Evolutionary conservation across 2,888 invertebrate species (phyloP), one percentile per base, ranked within the genome.

Genomic region (Bombylius major): DNA sequence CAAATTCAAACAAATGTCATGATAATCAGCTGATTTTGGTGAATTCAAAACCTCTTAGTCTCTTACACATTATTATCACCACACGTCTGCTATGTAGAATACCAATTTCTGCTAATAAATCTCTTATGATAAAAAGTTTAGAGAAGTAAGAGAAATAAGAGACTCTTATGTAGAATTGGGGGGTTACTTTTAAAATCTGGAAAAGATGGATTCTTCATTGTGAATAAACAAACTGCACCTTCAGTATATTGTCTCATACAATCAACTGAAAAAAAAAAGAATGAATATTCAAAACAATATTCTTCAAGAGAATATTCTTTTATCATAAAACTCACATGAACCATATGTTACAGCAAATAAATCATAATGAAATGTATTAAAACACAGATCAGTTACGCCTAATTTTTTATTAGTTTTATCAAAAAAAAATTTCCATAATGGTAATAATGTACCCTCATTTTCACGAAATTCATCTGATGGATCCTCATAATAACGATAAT

Each of bases 401-500:
- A 91, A 84, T 64, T 83, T 87, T 63, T 88, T 86, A 23, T 23
- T 23, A 60, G 89, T 87, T 63, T 87, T 87, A 45, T 93, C 91
- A 66, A 85, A 90, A 57, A 80, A 80, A 67, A 93, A 93, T 73
- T 89, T 92, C 97, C 97, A 97, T 4, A 97, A 76, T 0, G 97
- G 97, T 54, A 97, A 75, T 44, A 97, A 71, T 0, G 95, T 95
- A 8, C 97, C 97, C 76, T 93, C 90, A 52, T 88, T 87, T 52
- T 92, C 91, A 53, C 93, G 83, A 71, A 84, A 96, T 71, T 96
- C 95, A 75, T 97, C 97, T 0, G 95, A 89, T 0, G 90, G 90
- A 73, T 97, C 96, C 69, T 97, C 94, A 87, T 92, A 97, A 72
- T 95, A 97, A 62, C 89, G 86, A 75, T 94, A 97, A 76, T 97